phyloP scores from a whole-genome alignment of 2,888 invertebrate species.

The Silvanus unidentatus region DNA sequence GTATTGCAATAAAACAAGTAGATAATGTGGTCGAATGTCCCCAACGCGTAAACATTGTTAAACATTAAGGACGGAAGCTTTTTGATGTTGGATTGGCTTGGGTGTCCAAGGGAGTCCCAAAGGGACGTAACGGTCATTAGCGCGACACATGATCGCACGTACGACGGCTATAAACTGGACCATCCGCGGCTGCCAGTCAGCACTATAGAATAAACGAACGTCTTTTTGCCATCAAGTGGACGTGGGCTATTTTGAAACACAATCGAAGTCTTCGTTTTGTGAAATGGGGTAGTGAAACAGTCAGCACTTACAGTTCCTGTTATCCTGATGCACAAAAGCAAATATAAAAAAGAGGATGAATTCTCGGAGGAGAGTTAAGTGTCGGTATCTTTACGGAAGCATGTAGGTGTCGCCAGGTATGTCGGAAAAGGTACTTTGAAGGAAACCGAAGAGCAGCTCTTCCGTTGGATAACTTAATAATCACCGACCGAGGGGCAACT shows the following conservation, averaged over 20 bases:
- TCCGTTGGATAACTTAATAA: conserved; percentile 46
- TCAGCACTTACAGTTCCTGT: conserved; percentile 7
- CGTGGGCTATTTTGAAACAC: conserved; percentile 32
- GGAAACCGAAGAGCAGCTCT: conserved; percentile 20
- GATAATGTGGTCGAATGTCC: neutral
- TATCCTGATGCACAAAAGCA: conserved; percentile 30
- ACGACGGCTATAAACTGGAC: conserved; percentile 38
- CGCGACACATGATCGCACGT: conserved; percentile 43
- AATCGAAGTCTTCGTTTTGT: conserved; percentile 22
- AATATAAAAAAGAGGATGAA: conserved; percentile 34
- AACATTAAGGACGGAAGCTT: conserved; percentile 27
- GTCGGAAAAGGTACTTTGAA: conserved; percentile 3
- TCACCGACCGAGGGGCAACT: conserved; percentile 43
- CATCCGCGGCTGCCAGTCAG: conserved; percentile 44
- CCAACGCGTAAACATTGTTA: conserved; percentile 14
- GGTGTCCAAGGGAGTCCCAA: conserved; percentile 30
- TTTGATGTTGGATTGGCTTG: conserved; percentile 19
- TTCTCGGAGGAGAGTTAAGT: conserved; percentile 24
- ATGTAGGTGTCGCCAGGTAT: conserved; percentile 33
- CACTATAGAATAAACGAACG: conserved; percentile 34
- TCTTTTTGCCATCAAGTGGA: conserved; percentile 30
- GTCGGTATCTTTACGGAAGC: conserved; percentile 30
- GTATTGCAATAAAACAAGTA: too few species aligned
- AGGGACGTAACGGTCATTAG: conserved; percentile 41
- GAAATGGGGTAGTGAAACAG: conserved; percentile 22